Base-by-base conservation (phyloP, 2,888 invertebrate genomes). In the Polia nebulosa region DNA sequence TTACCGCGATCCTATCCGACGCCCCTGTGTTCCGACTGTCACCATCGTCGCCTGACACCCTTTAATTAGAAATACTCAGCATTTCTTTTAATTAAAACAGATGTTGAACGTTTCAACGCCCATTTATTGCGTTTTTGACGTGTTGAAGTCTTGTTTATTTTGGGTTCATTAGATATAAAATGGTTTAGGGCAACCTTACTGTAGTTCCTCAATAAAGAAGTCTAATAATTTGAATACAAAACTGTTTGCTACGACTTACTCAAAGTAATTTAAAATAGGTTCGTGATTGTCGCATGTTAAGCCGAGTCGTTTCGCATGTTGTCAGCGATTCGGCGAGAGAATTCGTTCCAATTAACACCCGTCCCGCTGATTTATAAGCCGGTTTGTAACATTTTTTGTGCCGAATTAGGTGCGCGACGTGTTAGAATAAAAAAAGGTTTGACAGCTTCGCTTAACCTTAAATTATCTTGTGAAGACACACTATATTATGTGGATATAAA, bases 301-400 rank as follows among this genome's bases (percentile, higher is more conserved):
- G 63, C 53, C 66, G 29, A 65, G 66, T 71, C 64, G 70, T 75
- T 82, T 67, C 75, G 77, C 64, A 63, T 79, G 76, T 72, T 93
- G 92, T 92, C 92, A 85, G 85, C 85, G 86, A 67, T 72, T 79
- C 76, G 57, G 79, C 68, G 77, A 77, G 74, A 87, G 91, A 91
- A 93, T 93, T 93, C 93, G 91, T 92, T 90, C 94, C 94, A 95
- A 95, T 95, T 95, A 95, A 94, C 95, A 94, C 94, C 89, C 89
- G 82, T 77, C 85, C 84, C 83, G 88, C 85, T 94, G 92, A 94
- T 94, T 94, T 94, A 94, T 93, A 85, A 86, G 86, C 88, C 86
- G 88, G 89, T 89, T 90, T 88, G 88, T 88, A 86, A 86, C 86
- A 85, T 92, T 92, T 93, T 92, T 91, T 92, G 92, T 86, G 88